Base-by-base conservation (phyloP, 2,888 invertebrate species). In the Sisyra terminalis region DNA sequence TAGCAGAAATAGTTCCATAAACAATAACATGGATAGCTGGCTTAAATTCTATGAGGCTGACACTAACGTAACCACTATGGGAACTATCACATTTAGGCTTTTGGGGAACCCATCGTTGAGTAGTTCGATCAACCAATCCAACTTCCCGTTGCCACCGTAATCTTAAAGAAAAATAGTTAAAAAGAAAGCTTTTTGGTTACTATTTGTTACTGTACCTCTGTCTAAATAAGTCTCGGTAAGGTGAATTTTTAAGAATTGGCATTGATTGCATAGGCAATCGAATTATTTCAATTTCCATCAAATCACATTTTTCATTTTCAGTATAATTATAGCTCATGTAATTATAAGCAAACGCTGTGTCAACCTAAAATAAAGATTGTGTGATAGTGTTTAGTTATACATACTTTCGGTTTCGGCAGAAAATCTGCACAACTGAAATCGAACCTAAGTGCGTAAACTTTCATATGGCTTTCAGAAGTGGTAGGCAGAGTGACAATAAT, bases 261-360 rank as follows among this genome's bases (percentile, higher is more conserved):
- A 75, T 59, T 8, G 68, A 64, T 46, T 71, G 61, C 57, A 66
- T 63, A 38, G 73, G 73, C 50, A 73, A 52, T 46, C 66, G 66
- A 58, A 73, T 74, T 2, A 73, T 68, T 47, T 70, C 67, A 49
- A 75, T 61, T 51, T 71, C 69, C 54, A 66, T 65, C 13, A 75
- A 58, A 2, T 70, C 70, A 50, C 75, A 75, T 55, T 75, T 75
- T 56, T 75, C 75, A 2, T 63, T 62, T 56, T 75, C 75, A 46
- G 64, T 67, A 52, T 67, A 75, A 1, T 74, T 74, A 51, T 69
- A 65, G 53, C 69, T 69, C 46, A 75, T 71, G n/a, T 73, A 61
- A 48, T 72, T 70, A 55, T 74, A 74, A 8, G 70, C 75, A 1
- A 73, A 61, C 37, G 67, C 66, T 24, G 66, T 57, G 50, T 75